Evolutionary conservation across 2,113 vertebrate species (phyloP), one percentile per base, ranked within the genome.

Genomic region (Otocyon megalotis): DNA sequence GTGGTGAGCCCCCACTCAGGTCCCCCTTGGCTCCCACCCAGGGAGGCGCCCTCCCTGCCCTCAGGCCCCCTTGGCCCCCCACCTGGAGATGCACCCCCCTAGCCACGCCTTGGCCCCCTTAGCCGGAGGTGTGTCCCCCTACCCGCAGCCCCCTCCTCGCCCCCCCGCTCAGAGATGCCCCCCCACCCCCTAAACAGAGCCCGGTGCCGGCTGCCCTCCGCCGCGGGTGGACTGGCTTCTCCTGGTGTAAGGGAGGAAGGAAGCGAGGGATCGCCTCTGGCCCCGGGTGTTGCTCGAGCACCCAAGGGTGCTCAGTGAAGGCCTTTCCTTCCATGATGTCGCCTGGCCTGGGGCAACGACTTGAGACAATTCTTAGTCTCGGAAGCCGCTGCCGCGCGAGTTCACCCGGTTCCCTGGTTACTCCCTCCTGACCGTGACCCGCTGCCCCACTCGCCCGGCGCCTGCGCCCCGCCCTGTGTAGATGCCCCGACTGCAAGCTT

Each of bases 111-210:
- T 43, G 43, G 43, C 43, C 43, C 43, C 43, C 43, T 43, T 43
- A 43, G 43, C 43, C 1, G 7, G 43, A 43, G 43, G 43, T 43
- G 43, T 7, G 43, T 7, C 43, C 43, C 43, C 43, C 43, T 43
- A 7, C 43, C 43, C 43, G 43, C 43, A 43, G 43, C 43, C 43
- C 43, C 43, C 43, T n/a, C n/a, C n/a, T n/a, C n/a, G 4, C 43
- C 43, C 43, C 43, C 43, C 43, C 43, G 8, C 43, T 43, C 43
- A 7, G 0, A 0, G 3, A 13, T 26, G 32, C 19, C 12, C 76
- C 2, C 2, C 2, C 35, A 28, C 0, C 6, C 32, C 11, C 43
- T 4, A 24, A n/a, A 20, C 22, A 12, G 67, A 58, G 5, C 0
- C 24, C 16, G 28, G 43, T 11, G 3, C n/a, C 0, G 1, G 9